phyloP scores from a whole-genome alignment of 2,888 invertebrate species.

The Syrista parreyssii region DNA sequence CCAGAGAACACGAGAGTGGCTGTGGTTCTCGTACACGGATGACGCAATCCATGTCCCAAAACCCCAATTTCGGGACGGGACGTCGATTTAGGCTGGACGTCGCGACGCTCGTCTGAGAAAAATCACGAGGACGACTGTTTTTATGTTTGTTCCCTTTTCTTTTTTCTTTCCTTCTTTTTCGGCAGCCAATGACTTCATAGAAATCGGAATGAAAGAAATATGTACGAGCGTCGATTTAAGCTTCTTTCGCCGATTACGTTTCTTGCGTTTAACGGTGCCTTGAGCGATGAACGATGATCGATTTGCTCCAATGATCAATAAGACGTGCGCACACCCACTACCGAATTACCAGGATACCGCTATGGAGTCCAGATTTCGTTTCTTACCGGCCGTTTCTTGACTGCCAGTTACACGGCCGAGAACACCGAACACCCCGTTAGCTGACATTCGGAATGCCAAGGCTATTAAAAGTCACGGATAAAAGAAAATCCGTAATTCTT shows the following conservation, averaged over 20 bases:
- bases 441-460: not conserved
- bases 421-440: not conserved
- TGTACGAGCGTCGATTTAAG: not conserved
- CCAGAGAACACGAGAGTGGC: constrained; percentile 21
- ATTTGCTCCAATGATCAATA: not conserved
- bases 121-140: not conserved
- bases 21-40: not conserved
- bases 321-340: not conserved
- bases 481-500: not conserved
- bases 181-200: not conserved
- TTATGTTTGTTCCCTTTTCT: not conserved
- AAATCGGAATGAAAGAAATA: not conserved
- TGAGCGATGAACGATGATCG: not conserved
- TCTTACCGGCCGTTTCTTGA: not conserved
- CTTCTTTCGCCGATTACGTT: not conserved
- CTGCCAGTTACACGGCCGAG: not conserved
- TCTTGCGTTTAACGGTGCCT: not conserved
- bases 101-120: not conserved
- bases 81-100: not conserved
- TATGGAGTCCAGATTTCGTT: not conserved
- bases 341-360: not conserved
- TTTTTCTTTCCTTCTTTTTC: constrained; percentile 9
- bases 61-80: constrained; percentile 26
- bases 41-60: constrained; percentile 25
- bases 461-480: not conserved